phyloP scores from a whole-genome alignment of 2,888 invertebrate genomes.

The Drosophila buzzatii region DNA sequence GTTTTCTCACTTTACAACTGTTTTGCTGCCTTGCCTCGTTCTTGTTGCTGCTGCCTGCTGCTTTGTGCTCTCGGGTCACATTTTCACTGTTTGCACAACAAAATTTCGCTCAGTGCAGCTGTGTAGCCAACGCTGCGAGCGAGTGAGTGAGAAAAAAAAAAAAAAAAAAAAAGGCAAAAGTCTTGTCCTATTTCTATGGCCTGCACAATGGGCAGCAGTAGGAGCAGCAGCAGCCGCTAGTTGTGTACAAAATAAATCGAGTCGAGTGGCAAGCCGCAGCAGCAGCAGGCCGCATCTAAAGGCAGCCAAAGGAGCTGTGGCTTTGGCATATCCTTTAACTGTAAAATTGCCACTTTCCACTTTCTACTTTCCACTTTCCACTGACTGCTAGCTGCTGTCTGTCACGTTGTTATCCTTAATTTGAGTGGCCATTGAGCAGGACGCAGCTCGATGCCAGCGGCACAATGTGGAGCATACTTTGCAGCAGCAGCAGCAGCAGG shows the following conservation, averaged over 20 bases:
- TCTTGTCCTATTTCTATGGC: conserved; percentile 66
- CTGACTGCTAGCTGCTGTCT: conserved; percentile 22
- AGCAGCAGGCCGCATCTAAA: conserved; percentile 53
- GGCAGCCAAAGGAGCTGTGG: conserved; percentile 11
- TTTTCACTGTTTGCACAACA: conserved; percentile 71
- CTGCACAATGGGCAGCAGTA: conserved; percentile 42
- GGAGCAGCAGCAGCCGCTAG: conserved; percentile 44
- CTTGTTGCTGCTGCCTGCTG: neutral
- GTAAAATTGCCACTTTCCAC: conserved; percentile 74
- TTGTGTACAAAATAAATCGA: conserved; percentile 81
- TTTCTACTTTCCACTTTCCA: conserved; percentile 22
- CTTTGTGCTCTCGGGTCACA: conserved; percentile 64
- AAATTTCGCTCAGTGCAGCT: conserved; percentile 22
- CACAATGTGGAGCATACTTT: conserved; percentile 47
- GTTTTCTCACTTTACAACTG: conserved; percentile 71
- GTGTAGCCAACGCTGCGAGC: conserved; percentile 35
- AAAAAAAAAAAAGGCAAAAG: conserved; percentile 62
- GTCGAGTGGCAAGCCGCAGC: conserved; percentile 77
- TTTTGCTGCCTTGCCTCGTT: conserved; percentile 35
- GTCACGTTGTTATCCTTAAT: conserved; percentile 78
- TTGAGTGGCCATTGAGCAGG: conserved; percentile 77
- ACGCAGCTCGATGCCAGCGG: conserved; percentile 36
- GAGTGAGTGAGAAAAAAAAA: neutral
- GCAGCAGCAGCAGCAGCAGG: neutral
- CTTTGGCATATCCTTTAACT: conserved; percentile 60